Evolutionary conservation across 2,113 vertebrate species (phyloP).

Genomic region (Leptosomus discolor): DNA sequence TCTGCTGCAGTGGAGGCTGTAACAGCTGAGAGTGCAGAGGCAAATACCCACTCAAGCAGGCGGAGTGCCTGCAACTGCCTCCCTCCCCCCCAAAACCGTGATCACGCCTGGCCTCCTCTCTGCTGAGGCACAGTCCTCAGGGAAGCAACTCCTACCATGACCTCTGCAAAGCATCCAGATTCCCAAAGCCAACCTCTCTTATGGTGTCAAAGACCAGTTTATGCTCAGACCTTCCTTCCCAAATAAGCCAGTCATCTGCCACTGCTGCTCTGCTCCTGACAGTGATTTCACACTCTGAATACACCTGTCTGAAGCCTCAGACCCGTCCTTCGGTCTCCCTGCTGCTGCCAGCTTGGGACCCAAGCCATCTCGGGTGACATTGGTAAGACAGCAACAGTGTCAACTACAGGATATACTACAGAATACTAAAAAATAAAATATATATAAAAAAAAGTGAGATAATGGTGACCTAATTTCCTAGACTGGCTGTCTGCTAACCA

Average conservation of each 20-base stretch:
- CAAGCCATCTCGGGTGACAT: background rate
- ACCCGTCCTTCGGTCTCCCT: background rate
- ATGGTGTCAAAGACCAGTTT: background rate
- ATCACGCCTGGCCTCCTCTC: background rate
- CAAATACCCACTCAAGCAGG: conserved; percentile 14
- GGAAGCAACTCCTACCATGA: background rate
- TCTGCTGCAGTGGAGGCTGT: conserved; percentile 39
- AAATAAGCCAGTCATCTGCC: background rate
- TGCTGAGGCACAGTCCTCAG: rapidly evolving
- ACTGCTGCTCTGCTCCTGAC: background rate
- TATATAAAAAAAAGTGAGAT: conserved; percentile 4
- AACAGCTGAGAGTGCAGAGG: conserved; percentile 2
- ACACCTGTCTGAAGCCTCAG: conserved; percentile 1
- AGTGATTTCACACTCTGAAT: background rate
- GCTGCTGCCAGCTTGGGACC: background rate
- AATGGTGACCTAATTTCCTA: conserved; percentile 69
- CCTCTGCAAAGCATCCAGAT: background rate
- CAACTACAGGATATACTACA: background rate
- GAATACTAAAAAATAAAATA: background rate
- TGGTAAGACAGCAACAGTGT: background rate
- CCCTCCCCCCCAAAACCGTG: background rate
- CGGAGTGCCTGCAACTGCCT: background rate
- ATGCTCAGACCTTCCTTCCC: background rate
- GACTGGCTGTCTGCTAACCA: conserved; percentile 47
- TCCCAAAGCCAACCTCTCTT: background rate